phyloP scores from a whole-genome alignment of 2,113 vertebrate genomes.

The Pomatorhinus ruficollis region DNA sequence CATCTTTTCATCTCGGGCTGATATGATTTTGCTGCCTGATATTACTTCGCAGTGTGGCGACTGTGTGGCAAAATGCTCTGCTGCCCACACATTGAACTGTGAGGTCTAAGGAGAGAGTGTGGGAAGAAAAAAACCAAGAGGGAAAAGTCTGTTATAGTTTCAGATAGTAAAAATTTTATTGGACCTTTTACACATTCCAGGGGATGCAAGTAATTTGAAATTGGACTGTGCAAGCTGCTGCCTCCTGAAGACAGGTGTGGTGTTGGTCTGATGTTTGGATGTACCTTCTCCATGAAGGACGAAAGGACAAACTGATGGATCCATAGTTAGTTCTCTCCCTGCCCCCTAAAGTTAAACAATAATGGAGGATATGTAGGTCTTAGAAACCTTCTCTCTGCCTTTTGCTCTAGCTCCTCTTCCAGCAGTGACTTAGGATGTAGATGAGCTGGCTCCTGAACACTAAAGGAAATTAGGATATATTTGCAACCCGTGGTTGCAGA shows the following conservation, averaged over 20 bases:
- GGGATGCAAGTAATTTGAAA: background rate
- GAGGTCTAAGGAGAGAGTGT: background rate
- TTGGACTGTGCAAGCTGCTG: background rate
- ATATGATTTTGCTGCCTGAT: background rate
- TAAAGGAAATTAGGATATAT: background rate
- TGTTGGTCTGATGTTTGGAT: background rate
- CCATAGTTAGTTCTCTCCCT: background rate
- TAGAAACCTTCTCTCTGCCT: background rate
- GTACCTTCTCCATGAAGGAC: background rate
- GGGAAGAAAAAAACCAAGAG: background rate
- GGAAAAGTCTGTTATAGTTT: background rate
- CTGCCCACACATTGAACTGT: background rate
- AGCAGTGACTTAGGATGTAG: background rate
- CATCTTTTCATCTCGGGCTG: background rate
- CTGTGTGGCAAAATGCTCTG: background rate
- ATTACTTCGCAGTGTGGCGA: background rate
- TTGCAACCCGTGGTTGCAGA: fast-evolving
- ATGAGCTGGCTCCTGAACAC: background rate
- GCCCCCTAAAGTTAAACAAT: background rate
- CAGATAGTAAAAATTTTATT: constrained; percentile 2
- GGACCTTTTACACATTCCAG: background rate
- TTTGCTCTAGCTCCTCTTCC: background rate
- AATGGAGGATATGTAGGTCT: background rate
- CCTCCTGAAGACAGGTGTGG: background rate
- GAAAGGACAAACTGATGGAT: background rate